A percentile compares a stretch with the other conserved stretches of the same genome.
phyloP scores from a whole-genome alignment of 2,888 invertebrate species.

The Oligia fasciuncula region DNA sequence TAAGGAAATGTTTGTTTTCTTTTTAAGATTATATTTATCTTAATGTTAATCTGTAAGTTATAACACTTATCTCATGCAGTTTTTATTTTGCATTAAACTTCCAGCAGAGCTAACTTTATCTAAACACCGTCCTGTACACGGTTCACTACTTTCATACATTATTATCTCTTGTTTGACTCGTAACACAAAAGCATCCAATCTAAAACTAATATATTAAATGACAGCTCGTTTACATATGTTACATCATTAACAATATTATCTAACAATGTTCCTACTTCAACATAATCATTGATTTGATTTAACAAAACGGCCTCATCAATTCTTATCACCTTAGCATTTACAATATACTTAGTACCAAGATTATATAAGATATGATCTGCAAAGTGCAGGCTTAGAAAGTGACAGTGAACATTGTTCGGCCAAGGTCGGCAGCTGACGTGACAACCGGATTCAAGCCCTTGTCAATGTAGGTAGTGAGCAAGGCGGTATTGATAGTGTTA shows the following conservation, averaged over 20 bases:
- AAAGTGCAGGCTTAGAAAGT: constrained; percentile 68
- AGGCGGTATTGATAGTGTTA: constrained; percentile 33
- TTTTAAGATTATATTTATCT: not conserved
- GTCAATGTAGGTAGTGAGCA: constrained; percentile 40
- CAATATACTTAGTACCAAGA: constrained; percentile 33
- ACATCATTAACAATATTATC: constrained; percentile 15
- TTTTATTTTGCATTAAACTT: not conserved
- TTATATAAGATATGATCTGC: constrained; percentile 53
- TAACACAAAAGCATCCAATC: constrained; percentile 3
- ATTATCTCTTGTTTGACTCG: not conserved
- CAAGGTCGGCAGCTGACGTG: constrained; percentile 68
- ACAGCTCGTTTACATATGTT: constrained; percentile 17
- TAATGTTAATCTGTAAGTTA: not conserved
- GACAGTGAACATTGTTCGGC: constrained; percentile 61
- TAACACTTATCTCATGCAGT: not conserved
- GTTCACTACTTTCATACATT: not conserved
- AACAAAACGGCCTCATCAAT: constrained; percentile 33
- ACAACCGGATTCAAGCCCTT: constrained; percentile 67
- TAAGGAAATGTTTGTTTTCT: not conserved
- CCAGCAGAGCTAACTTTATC: constrained; percentile 1
- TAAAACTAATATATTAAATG: constrained; percentile 5
- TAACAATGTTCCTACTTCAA: constrained; percentile 15
- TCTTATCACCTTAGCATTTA: constrained; percentile 38
- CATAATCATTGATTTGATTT: constrained; percentile 28
- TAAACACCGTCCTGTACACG: not conserved